Evolutionary conservation across 2,113 vertebrate genomes (phyloP).

Genomic region (Phylloscopus trochilus): DNA sequence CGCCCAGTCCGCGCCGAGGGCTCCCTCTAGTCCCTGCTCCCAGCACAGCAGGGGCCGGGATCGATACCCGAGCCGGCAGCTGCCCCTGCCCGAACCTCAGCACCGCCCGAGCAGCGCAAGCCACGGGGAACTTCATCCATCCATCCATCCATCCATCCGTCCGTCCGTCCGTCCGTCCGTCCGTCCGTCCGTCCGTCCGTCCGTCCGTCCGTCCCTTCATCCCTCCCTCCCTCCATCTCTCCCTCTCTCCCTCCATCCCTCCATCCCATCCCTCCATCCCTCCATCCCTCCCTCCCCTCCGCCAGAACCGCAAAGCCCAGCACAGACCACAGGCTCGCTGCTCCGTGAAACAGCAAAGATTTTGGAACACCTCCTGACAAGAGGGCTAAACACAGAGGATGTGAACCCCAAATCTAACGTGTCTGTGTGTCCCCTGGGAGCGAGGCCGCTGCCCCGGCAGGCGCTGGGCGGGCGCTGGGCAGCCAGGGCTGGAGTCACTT

Average conservation of each 20-base stretch:
- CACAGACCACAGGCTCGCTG: not conserved
- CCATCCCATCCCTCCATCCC: not conserved
- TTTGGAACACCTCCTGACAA: not conserved
- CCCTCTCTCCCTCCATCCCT: not conserved
- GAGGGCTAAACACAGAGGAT: not conserved
- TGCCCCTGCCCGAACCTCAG: not conserved
- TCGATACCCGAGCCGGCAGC: not conserved
- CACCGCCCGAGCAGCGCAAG: not conserved
- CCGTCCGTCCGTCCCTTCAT: not conserved
- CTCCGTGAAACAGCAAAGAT: not conserved
- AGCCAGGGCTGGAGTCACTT: not conserved
- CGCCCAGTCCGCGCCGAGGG: slow-evolving; percentile 28
- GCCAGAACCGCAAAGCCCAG: not conserved
- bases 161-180: not conserved
- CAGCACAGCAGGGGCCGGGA: slow-evolving; percentile 30
- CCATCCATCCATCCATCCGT: not conserved
- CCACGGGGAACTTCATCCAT: not conserved
- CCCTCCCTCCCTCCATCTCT: not conserved
- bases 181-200: not conserved
- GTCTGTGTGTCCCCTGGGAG: not conserved
- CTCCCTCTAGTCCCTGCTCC: slow-evolving; percentile 74
- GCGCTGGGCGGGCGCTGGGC: not conserved
- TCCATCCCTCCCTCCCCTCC: not conserved
- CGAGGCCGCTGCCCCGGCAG: not conserved
- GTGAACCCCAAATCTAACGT: not conserved